Base-by-base conservation (phyloP, 2,888 invertebrate genomes). In the Azorinus chamasolen region DNA sequence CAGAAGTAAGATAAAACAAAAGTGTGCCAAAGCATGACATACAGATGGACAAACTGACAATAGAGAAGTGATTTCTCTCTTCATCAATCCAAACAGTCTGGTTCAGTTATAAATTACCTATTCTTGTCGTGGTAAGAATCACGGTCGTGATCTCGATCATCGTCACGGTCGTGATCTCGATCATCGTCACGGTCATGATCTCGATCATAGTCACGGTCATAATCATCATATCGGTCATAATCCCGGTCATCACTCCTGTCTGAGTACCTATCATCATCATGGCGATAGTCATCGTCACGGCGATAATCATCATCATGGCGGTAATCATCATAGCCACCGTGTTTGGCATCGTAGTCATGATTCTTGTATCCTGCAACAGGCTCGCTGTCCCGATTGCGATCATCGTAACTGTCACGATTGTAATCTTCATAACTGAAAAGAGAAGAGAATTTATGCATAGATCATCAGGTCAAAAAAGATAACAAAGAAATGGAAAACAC, bases 361-460 rank as follows among this genome's bases (percentile, higher is more conserved):
- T 78, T 72, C n/a, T 58, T 50, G 46, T 74, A 68, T n/a, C 66
- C 68, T 18, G 62, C 70, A 5, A 39, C 61, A n/a, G 55, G 25
- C n/a, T 61, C 63, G 18, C 14, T 24, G 20, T 3, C 22, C 16
- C 5, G 20, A 20, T 22, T 6, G 25, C 25, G 10, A 51, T 6
- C 53, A 45, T 64, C 48, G 45, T 72, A 58, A n/a, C 58, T 64
- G 37, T 79, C 69, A 25, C 69, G 43, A 18, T 80, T 66, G 20
- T 81, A 79, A 48, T 79, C 85, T 24, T 81, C 66, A 41, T 73
- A 74, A 32, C 74, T 74, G 64, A n/a, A 68, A 73, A n/a, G 27
- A 12, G 39, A 61, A 4, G 14, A 45, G 5, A n/a, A 45, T 45
- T 20, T 20, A 4, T 45, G 45, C 6, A 18, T 18, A 45, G 14